These are phyloP conservation scores for Sialia sialis DNA, from an alignment of 2,113 vertebrate species.

Conservation along the genomic window DNA sequence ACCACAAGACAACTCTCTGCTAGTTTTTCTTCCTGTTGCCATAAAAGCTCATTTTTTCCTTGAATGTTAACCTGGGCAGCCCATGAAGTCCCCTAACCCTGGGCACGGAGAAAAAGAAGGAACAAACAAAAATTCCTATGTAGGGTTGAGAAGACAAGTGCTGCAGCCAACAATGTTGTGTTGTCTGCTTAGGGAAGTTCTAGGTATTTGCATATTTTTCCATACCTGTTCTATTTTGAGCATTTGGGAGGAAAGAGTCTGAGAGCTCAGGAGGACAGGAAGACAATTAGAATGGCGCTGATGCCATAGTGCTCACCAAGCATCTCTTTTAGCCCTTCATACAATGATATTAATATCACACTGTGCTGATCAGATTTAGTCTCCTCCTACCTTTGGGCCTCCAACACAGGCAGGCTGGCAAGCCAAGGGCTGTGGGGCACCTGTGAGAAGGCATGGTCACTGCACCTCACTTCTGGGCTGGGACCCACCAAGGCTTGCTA, in stretches of 20 bases:
- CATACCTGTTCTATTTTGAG: not conserved
- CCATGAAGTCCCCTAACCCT: not conserved
- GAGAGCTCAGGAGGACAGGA: not conserved
- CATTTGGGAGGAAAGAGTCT: not conserved
- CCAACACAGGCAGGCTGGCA: not conserved
- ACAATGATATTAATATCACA: not conserved
- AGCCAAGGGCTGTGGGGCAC: not conserved
- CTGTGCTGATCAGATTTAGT: not conserved
- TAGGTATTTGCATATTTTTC: not conserved
- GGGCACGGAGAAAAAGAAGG: not conserved
- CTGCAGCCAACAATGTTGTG: not conserved
- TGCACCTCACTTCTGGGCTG: not conserved
- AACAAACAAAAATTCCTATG: accelerated
- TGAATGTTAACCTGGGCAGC: not conserved
- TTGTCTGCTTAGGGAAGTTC: not conserved
- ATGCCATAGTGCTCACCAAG: not conserved
- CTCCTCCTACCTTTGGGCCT: not conserved
- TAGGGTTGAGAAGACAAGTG: not conserved
- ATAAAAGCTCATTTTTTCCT: not conserved
- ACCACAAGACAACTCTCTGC: not conserved
- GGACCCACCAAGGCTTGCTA: not conserved
- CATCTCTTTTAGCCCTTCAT: not conserved
- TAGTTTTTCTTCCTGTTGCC: not conserved
- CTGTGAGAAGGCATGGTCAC: accelerated
- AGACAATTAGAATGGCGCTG: not conserved